Conservation (phyloP, 2,888 invertebrate genomes). For the Zygogramma bicolorata region DNA sequence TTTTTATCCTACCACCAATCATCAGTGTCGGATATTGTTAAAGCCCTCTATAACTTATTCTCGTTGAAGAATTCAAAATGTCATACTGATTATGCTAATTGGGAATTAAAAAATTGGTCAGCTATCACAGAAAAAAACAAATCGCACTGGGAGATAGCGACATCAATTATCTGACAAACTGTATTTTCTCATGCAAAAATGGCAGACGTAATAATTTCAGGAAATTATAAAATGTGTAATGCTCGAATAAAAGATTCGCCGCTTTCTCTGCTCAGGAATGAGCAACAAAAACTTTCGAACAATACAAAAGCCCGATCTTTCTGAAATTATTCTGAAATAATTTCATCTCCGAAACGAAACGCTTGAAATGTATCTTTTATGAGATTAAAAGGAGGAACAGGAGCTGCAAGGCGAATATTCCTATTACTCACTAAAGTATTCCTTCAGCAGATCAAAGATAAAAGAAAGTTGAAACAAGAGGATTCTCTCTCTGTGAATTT, state of each 20-base stretch:
- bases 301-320: slow-evolving; percentile 3
- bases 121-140: no score
- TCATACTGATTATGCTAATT: no score
- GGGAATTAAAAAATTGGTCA: no score
- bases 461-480: slow-evolving; percentile 35
- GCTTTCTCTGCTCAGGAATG: slow-evolving; percentile 16
- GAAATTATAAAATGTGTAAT: slow-evolving; percentile 7
- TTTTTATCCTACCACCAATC: no score
- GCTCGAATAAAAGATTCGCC: neutral
- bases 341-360: slow-evolving; percentile 20
- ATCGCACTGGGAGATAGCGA: no score
- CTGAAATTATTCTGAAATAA: slow-evolving; percentile 22
- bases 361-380: slow-evolving; percentile 25
- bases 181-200: neutral
- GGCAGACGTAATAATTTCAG: neutral
- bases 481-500: neutral
- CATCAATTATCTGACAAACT: no score
- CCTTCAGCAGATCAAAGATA: slow-evolving; percentile 39
- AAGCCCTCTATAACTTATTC: no score
- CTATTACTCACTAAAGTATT: slow-evolving; percentile 38
- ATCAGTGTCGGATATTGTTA: no score
- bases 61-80: no score
- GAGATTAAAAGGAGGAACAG: slow-evolving; percentile 10
- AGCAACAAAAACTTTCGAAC: slow-evolving; percentile 11
- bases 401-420: slow-evolving; percentile 32